These are phyloP conservation scores for Procambarus virginalis DNA, from an alignment of 1,140 invertebrate genomes.

Conservation along the genomic window DNA sequence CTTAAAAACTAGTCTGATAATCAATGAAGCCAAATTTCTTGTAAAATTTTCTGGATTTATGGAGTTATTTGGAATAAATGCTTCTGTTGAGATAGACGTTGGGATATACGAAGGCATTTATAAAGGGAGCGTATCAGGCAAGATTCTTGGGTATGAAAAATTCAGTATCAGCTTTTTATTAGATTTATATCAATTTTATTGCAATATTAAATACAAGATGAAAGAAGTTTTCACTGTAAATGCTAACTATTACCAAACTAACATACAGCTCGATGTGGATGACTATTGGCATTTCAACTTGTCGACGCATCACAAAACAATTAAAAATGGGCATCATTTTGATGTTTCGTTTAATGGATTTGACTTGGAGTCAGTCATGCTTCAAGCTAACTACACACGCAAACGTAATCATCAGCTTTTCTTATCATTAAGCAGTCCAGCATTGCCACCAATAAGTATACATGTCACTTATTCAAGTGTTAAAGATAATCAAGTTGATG, in stretches of 20 bases:
- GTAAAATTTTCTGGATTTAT: slow-evolving; percentile 12
- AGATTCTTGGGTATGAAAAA: slow-evolving; percentile 16
- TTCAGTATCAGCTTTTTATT: slow-evolving; percentile 8
- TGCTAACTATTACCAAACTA: slow-evolving; percentile 9
- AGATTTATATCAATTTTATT: slow-evolving; percentile 16
- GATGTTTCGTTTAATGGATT: slow-evolving; percentile 17
- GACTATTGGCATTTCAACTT: slow-evolving; percentile 26
- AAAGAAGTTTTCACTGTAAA: slow-evolving; percentile 2
- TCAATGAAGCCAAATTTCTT: neutral
- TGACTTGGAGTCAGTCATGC: neutral
- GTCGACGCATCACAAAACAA: neutral
- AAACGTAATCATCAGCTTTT: neutral
- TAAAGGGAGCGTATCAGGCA: neutral
- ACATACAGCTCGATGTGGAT: slow-evolving; percentile 5
- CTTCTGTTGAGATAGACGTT: neutral
- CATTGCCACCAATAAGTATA: neutral
- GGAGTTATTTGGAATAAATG: neutral
- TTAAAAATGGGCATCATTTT: neutral
- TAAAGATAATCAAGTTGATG: neutral
- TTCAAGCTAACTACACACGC: neutral
- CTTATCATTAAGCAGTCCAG: neutral
- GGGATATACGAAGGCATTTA: neutral
- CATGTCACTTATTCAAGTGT: slow-evolving; percentile 4
- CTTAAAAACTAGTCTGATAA: slow-evolving; percentile 5
- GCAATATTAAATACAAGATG: neutral